Percentiles rank a stretch among this genome's conserved stretches.
Evolutionary conservation across 2,113 vertebrate species (phyloP).

Genomic region (Azemiops feae): DNA sequence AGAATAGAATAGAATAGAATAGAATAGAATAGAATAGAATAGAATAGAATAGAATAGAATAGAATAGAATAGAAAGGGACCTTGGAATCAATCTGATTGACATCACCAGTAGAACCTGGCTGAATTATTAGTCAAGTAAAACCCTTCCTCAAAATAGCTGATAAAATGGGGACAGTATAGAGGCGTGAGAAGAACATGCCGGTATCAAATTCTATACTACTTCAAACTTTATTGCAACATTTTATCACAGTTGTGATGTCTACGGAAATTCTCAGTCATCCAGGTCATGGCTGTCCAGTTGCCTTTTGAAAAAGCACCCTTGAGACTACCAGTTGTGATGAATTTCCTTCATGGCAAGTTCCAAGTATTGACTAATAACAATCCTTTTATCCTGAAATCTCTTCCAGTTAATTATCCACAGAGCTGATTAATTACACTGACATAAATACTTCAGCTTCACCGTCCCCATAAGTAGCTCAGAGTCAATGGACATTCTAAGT

Average conservation of each 20-base stretch:
- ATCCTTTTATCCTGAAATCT: not conserved
- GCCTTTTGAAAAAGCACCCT: not conserved
- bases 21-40: no score
- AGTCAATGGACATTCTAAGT: constrained; percentile 15
- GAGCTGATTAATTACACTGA: not conserved
- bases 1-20: no score
- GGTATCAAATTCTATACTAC: not conserved
- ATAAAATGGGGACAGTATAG: not conserved
- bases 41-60: no score
- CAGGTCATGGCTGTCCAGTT: not conserved
- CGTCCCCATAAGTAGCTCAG: not conserved
- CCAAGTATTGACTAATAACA: not conserved
- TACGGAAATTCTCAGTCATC: not conserved
- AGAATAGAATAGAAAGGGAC: no score
- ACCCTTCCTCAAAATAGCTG: not conserved
- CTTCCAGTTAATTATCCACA: not conserved
- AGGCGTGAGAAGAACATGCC: not conserved
- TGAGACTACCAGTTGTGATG: not conserved
- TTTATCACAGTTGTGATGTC: not conserved
- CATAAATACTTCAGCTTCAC: not conserved
- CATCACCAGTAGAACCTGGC: not conserved
- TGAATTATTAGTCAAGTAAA: not conserved
- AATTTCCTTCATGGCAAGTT: not conserved
- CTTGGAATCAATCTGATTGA: not conserved
- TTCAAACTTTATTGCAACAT: not conserved